A percentile compares a stretch with the other conserved stretches of the same genome.
phyloP scores from a whole-genome alignment of 2,888 invertebrate species.

The Terebella lapidaria region DNA sequence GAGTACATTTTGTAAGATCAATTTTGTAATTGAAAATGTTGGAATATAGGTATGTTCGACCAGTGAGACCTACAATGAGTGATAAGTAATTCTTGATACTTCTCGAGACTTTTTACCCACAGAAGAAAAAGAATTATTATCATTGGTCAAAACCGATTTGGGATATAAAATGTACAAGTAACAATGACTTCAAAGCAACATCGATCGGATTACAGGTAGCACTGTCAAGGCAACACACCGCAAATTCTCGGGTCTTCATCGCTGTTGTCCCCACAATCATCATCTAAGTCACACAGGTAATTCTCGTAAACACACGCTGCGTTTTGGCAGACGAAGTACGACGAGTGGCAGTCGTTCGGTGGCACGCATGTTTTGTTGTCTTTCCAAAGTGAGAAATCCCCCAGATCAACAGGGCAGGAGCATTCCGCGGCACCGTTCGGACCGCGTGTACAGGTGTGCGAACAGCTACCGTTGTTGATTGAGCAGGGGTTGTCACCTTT shows the following conservation, averaged over 20 bases:
- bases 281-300: slow-evolving; percentile 91
- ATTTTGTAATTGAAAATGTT: too few relatives aligned
- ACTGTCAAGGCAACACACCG: too few relatives aligned
- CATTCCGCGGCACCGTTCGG: slow-evolving; percentile 79
- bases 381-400: slow-evolving; percentile 76
- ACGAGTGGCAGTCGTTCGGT: slow-evolving; percentile 33
- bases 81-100: too few relatives aligned
- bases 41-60: too few relatives aligned
- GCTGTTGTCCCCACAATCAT: slow-evolving; percentile 43
- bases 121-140: too few relatives aligned
- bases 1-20: too few relatives aligned
- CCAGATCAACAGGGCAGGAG: slow-evolving; percentile 59
- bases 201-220: too few relatives aligned
- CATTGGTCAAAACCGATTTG: too few relatives aligned
- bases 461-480: slow-evolving; percentile 86
- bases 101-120: too few relatives aligned
- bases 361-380: slow-evolving; percentile 74
- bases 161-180: too few relatives aligned
- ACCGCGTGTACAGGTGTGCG: slow-evolving; percentile 86
- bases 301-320: slow-evolving; percentile 87
- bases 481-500: slow-evolving; percentile 60
- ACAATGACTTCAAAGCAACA: too few relatives aligned
- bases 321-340: slow-evolving; percentile 81
- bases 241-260: slow-evolving; percentile 44
- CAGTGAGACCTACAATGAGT: too few relatives aligned